A percentile compares a stretch with the other conserved stretches of the same genome.
Evolutionary conservation across 2,113 vertebrate species (phyloP).

Genomic region (Ictalurus furcatus): DNA sequence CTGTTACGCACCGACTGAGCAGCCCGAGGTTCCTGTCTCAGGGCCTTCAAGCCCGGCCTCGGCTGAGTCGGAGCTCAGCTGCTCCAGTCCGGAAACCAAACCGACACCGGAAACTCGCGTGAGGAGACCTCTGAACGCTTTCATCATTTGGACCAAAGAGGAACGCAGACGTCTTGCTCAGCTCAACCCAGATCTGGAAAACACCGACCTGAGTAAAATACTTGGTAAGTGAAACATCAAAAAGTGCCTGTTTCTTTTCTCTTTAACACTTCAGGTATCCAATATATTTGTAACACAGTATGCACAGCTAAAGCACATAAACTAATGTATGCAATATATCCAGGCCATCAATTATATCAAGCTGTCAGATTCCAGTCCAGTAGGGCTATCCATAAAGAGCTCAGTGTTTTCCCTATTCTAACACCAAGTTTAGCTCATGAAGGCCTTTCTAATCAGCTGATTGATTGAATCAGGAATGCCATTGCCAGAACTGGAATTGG

Average conservation of each 20-base stretch:
- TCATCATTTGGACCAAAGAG: conserved; percentile 84
- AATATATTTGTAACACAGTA: not conserved
- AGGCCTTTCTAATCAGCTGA: not conserved
- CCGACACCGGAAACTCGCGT: conserved; percentile 66
- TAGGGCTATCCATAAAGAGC: not conserved
- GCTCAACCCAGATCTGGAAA: conserved; percentile 77
- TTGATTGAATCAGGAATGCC: not conserved
- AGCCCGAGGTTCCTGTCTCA: conserved; percentile 51
- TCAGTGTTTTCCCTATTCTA: not conserved
- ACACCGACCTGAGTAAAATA: conserved; percentile 82
- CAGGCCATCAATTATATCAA: not conserved
- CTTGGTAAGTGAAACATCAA: conserved; percentile 67
- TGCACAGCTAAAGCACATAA: not conserved
- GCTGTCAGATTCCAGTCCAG: not conserved
- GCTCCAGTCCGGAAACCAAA: conserved; percentile 80
- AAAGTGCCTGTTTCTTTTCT: too few relatives aligned
- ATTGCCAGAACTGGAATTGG: not conserved
- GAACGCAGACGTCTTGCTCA: conserved; percentile 75
- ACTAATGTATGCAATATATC: not conserved
- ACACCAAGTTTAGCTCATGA: not conserved
- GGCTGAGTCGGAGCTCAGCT: conserved; percentile 67
- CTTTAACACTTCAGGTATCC: not conserved
- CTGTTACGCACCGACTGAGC: conserved; percentile 22
- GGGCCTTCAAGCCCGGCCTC: conserved; percentile 69
- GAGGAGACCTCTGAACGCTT: conserved; percentile 79